Percentiles rank a stretch among this genome's conserved stretches.
These are phyloP conservation scores for Oithona nana DNA, from an alignment of 2,888 invertebrate genomes.

Conservation along the genomic window DNA sequence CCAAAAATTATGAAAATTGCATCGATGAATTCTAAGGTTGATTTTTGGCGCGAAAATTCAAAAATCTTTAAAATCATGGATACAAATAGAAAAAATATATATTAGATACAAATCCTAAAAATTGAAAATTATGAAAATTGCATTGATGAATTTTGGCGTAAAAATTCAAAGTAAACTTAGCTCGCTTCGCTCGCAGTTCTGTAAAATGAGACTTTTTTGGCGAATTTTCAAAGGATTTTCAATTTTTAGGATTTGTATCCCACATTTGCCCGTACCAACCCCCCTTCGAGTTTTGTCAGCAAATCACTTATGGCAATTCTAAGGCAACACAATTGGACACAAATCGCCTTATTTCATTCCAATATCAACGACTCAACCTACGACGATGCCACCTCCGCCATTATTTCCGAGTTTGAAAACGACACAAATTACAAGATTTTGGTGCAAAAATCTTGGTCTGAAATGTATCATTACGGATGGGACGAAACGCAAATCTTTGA, in stretches of 20 bases:
- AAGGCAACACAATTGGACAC: constrained; percentile 65
- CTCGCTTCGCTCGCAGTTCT: too few relatives aligned
- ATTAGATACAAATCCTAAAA: too few relatives aligned
- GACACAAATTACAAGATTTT: background rate
- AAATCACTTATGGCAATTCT: constrained; percentile 42
- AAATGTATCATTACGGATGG: constrained; percentile 1
- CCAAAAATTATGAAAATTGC: too few relatives aligned
- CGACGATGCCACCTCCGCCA: constrained; percentile 35
- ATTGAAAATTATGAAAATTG: too few relatives aligned
- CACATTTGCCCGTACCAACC: background rate
- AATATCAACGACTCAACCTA: constrained; percentile 55
- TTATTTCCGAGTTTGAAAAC: constrained; percentile 9
- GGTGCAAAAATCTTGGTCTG: background rate
- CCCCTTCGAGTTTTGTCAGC: background rate
- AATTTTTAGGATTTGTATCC: background rate
- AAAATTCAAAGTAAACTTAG: too few relatives aligned
- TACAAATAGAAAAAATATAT: too few relatives aligned
- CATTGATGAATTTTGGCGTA: too few relatives aligned
- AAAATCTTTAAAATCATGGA: too few relatives aligned
- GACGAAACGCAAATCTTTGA: background rate
- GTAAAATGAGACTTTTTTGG: too few relatives aligned
- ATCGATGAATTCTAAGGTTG: too few relatives aligned
- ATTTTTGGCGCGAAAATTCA: too few relatives aligned
- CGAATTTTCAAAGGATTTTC: background rate
- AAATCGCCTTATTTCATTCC: constrained; percentile 66